These are phyloP conservation scores for Leptobrachium leishanense DNA, from an alignment of 2,113 vertebrate species.

Conservation along the genomic window DNA sequence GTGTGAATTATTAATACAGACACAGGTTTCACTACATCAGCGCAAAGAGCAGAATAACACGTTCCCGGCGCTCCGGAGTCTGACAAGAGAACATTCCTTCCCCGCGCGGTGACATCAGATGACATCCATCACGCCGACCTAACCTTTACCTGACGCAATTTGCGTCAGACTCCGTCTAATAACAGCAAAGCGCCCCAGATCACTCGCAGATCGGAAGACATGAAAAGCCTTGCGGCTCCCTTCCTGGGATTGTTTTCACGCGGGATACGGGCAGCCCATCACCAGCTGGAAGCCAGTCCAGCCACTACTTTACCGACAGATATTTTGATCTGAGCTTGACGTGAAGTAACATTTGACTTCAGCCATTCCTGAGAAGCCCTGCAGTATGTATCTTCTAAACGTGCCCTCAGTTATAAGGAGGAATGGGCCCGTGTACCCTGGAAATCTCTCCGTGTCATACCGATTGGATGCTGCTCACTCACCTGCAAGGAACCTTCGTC, in stretches of 20 bases:
- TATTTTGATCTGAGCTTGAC: too few species aligned
- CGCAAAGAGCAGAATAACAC: constrained; percentile 26
- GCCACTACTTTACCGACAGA: too few species aligned
- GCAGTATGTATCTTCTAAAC: not conserved
- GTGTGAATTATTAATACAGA: constrained; percentile 2
- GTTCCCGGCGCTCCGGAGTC: not conserved
- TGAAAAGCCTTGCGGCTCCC: too few species aligned
- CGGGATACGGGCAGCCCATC: too few species aligned
- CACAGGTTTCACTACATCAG: constrained; percentile 3
- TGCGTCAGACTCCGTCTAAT: constrained; percentile 4
- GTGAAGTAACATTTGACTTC: not conserved
- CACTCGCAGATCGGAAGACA: too few species aligned
- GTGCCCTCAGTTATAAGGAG: too few species aligned
- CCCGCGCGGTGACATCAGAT: constrained; percentile 5
- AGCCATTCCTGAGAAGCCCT: not conserved
- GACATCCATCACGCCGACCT: constrained; percentile 4
- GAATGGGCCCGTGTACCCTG: too few species aligned
- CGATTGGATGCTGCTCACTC: not conserved
- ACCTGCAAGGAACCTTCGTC: constrained; percentile 88
- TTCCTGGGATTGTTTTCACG: too few species aligned
- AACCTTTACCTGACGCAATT: constrained; percentile 14
- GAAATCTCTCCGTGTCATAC: too few species aligned
- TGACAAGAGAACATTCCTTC: not conserved
- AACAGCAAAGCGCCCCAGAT: constrained; percentile 2
- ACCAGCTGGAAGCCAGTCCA: too few species aligned